Evolutionary conservation across 2,797 vertebrate species (phyloP).

Genomic region (Philypnodon macrostomus): DNA sequence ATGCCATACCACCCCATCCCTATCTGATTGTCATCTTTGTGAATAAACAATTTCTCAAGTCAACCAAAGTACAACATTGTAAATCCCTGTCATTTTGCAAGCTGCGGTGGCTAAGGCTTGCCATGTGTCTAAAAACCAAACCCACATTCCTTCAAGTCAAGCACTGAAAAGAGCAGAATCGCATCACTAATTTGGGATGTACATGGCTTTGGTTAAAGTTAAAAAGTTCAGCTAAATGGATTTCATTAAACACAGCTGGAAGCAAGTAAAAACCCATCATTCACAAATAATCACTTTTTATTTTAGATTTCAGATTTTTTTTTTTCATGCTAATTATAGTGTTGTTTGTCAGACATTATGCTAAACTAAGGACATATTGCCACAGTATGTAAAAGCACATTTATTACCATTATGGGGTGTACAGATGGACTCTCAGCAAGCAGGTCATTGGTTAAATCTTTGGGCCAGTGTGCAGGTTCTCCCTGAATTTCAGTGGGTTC

Average conservation of each 20-base stretch:
- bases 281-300: conserved; percentile 55
- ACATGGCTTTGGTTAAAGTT: conserved; percentile 68
- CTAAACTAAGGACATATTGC: no score
- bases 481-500: no score
- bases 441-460: no score
- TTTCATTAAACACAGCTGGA: conserved; percentile 68
- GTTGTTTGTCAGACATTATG: not conserved
- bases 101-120: conserved; percentile 42
- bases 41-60: conserved; percentile 54
- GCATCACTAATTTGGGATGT: conserved; percentile 44
- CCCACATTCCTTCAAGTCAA: conserved; percentile 47
- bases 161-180: conserved; percentile 25
- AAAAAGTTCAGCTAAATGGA: conserved; percentile 72
- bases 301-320: conserved; percentile 2
- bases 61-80: conserved; percentile 41
- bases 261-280: conserved; percentile 64
- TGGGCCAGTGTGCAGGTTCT: no score
- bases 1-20: no score
- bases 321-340: no score
- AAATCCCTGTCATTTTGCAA: conserved; percentile 50
- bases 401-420: no score
- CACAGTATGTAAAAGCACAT: no score
- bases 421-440: no score
- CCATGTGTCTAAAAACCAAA: conserved; percentile 44
- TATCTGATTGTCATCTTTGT: conserved; percentile 51